Conservation (phyloP, 1,140 invertebrate species). For the Heliconius hermathena region DNA sequence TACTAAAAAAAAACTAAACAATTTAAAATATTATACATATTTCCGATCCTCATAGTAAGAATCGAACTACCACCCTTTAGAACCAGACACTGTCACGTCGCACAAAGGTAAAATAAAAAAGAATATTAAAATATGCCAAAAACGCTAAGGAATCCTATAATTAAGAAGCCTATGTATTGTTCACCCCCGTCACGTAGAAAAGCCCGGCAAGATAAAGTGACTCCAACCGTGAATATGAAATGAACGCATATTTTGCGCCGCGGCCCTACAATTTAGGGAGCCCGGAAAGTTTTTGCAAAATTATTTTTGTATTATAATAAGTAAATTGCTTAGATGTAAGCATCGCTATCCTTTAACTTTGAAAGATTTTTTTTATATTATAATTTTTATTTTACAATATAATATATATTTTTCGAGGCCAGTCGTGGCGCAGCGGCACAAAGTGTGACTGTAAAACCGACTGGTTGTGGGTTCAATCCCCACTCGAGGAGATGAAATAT, state of each 20-base stretch:
- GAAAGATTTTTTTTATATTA: neutral
- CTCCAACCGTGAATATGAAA: slow-evolving; percentile 36
- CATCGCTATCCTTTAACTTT: neutral
- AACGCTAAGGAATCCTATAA: slow-evolving; percentile 13
- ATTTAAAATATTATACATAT: too few species aligned
- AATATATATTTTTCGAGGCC: too few species aligned
- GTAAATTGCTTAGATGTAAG: slow-evolving; percentile 14
- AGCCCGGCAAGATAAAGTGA: slow-evolving; percentile 39
- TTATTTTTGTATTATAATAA: slow-evolving; percentile 9
- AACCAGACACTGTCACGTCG: neutral
- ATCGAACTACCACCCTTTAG: neutral
- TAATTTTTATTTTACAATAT: neutral
- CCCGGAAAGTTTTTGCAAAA: neutral
- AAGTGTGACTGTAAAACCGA: too few species aligned
- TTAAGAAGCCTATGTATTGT: slow-evolving; percentile 16
- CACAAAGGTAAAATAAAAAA: neutral
- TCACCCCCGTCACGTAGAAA: slow-evolving; percentile 31
- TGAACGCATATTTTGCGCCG: slow-evolving; percentile 30
- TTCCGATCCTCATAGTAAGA: too few species aligned
- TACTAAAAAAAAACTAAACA: too few species aligned
- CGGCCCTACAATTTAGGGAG: slow-evolving; percentile 14
- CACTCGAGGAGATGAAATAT: too few species aligned
- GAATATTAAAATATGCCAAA: slow-evolving; percentile 5
- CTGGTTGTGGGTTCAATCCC: too few species aligned
- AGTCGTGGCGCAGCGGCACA: too few species aligned